Conservation (phyloP, 1,140 invertebrate species). For the Chrysopa pallens region DNA sequence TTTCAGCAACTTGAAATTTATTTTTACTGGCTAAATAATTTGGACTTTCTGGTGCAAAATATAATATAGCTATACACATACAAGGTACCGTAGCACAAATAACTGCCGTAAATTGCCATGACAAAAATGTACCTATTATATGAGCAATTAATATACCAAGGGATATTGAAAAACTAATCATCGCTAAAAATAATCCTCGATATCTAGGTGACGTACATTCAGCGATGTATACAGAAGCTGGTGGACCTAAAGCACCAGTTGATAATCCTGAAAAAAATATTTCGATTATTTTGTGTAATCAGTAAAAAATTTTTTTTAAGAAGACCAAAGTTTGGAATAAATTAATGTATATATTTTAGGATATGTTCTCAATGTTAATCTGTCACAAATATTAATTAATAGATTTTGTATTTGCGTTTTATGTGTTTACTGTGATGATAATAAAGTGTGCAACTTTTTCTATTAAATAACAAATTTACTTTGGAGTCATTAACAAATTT, state of each 20-base stretch:
- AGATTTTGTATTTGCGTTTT: too few relatives aligned
- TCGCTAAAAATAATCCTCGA: constrained; percentile 34
- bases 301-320: too few relatives aligned
- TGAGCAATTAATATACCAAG: constrained; percentile 33
- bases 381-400: too few relatives aligned
- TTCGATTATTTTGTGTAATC: constrained; percentile 34
- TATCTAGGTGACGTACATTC: constrained; percentile 25
- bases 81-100: constrained; percentile 30
- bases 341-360: too few relatives aligned
- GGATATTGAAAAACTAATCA: constrained; percentile 31
- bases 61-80: constrained; percentile 23
- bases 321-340: too few relatives aligned
- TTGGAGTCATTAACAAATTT: too few relatives aligned
- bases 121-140: constrained; percentile 35
- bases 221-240: constrained; percentile 29
- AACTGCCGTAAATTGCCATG: constrained; percentile 34
- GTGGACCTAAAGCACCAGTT: constrained; percentile 28
- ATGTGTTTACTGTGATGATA: too few relatives aligned
- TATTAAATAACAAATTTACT: too few relatives aligned
- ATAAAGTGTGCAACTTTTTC: too few relatives aligned
- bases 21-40: constrained; percentile 41
- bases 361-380: too few relatives aligned
- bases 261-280: constrained; percentile 45
- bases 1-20: constrained; percentile 25
- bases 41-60: constrained; percentile 49